Evolutionary conservation across 2,113 vertebrate species (phyloP), one percentile per base, ranked within the genome.

Genomic region (Lates calcarifer): DNA sequence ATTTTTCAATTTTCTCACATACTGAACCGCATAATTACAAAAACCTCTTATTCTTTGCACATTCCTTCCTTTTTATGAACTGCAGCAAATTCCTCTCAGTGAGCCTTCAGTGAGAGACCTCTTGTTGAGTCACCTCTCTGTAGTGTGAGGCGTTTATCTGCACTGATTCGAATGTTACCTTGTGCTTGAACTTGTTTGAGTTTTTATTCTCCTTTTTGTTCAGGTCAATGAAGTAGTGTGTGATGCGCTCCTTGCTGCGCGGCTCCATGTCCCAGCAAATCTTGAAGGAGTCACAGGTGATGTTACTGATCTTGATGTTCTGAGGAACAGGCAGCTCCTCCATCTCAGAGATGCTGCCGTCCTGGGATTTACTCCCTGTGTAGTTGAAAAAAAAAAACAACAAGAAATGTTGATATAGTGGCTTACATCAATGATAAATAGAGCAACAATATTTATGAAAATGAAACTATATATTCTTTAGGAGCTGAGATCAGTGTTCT

Each of bases 201-300:
- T 98, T 99, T 94, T 99, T 99, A 94, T 97, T 99, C 92, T 99
- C 98, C 92, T 99, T 99, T 94, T 99, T 99, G 93, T 99, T 99
- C 87, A 99, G 96, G 90, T 99, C 98, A 37, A 99, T 99, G 94
- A 99, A 99, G 93, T 99, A 99, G 92, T 99, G 98, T 51, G 98
- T 99, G 91, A 99, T 99, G 84, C 97, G 97, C 73, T 99, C 98
- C 94, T 97, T 99, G 89, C 96, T 96, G 87, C 97, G 97, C 6
- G 97, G 90, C 92, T 99, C 98, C 97, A 98, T 99, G 64, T 98
- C 98, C 98, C 98, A 99, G 79, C 95, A 98, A 94, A 99, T 99
- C 95, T 98, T 99, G 94, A 99, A 99, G 76, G 98, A 99, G 91
- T 99, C 98, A 22, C 98, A 99, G 2, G 98, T 99, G 95, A 99